Conservation (phyloP, 2,113 vertebrate genomes). For the Garra rufa region DNA sequence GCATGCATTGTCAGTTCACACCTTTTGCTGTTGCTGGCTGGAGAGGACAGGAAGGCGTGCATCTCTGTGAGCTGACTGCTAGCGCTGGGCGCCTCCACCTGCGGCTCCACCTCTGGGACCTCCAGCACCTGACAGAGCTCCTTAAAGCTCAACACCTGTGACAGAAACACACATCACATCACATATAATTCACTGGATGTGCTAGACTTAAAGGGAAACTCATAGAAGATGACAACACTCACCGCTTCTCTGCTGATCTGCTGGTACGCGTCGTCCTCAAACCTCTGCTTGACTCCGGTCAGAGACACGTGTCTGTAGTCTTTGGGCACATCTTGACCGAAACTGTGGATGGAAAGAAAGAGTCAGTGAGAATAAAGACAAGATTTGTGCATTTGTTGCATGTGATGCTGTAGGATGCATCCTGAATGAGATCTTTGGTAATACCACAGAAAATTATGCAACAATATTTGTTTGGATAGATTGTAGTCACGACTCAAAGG, state of each 20-base stretch:
- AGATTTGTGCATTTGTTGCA: not conserved
- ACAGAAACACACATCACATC: not conserved
- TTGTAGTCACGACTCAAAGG: too few relatives aligned
- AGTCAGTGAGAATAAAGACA: not conserved
- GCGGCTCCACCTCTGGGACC: constrained; percentile 79
- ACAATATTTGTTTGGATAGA: not conserved
- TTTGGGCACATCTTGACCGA: constrained; percentile 89
- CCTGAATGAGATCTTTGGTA: too few relatives aligned
- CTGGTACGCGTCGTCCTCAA: constrained; percentile 88
- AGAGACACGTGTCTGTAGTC: constrained; percentile 92
- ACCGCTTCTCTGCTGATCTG: constrained; percentile 89
- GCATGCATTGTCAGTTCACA: constrained; percentile 47
- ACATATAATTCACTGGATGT: not conserved
- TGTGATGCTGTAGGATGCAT: not conserved
- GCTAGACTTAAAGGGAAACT: not conserved
- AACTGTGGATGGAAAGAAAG: constrained; percentile 73
- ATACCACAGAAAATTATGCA: not conserved
- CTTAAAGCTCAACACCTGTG: constrained; percentile 86
- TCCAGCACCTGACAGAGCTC: constrained; percentile 88
- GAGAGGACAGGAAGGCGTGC: constrained; percentile 90
- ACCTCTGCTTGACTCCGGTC: constrained; percentile 92
- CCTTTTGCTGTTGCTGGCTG: constrained; percentile 90
- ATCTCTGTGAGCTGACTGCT: constrained; percentile 77
- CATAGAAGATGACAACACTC: not conserved
- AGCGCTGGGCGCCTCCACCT: constrained; percentile 70